Conservation (phyloP, 53 echinoderm and acorn worm species). For the Holothuria leucospilota region DNA sequence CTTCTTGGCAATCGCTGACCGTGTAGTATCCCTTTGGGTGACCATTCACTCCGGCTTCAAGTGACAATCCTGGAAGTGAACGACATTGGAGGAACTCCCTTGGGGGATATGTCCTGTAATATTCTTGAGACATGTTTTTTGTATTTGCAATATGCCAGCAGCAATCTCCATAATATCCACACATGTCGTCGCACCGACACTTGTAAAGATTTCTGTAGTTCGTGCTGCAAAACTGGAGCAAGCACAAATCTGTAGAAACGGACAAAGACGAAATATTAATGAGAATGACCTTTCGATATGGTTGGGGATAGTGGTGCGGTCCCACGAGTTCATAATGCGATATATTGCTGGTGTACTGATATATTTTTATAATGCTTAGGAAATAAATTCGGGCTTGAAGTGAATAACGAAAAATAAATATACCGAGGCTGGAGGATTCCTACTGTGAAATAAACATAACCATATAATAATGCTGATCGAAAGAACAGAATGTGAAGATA, state of each 20-base stretch:
- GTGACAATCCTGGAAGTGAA: not conserved
- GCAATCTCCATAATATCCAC: constrained; percentile 20
- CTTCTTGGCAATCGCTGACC: constrained; percentile 3
- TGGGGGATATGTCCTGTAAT: not conserved
- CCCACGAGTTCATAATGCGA: no score
- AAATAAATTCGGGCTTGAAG: no score
- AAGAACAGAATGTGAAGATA: no score
- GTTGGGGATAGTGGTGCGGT: no score
- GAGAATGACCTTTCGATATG: no score
- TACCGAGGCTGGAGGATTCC: no score
- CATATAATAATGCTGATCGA: no score
- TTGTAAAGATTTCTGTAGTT: not conserved
- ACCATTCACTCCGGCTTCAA: not conserved
- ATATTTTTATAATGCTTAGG: no score
- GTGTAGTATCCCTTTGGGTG: not conserved
- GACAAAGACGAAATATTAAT: no score
- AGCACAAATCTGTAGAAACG: not conserved
- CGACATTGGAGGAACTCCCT: not conserved
- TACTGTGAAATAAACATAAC: no score
- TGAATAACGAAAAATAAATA: no score
- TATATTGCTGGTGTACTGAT: no score
- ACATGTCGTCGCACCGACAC: not conserved
- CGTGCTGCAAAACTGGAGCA: not conserved
- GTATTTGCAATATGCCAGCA: not conserved
- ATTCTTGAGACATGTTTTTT: not conserved